Percentiles rank a stretch among this genome's conserved stretches.
phyloP scores from a whole-genome alignment of 2,888 invertebrate species.

The Erpobdella octoculata region DNA sequence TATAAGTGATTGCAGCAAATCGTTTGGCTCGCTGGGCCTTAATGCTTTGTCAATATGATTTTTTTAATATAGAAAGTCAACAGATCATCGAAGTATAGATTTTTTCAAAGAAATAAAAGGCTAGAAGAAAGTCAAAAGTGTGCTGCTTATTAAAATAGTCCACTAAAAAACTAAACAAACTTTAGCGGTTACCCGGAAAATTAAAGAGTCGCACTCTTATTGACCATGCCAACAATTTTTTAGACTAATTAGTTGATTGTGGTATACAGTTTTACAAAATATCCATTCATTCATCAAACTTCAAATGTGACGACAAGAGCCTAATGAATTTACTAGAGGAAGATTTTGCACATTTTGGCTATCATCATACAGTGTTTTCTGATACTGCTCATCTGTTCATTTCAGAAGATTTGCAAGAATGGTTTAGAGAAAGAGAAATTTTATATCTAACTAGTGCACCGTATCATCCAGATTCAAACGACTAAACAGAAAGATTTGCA shows the following conservation, averaged over 20 bases:
- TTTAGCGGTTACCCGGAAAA: background rate
- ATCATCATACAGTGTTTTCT: background rate
- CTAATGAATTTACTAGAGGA: too few species aligned
- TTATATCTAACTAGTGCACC: slow-evolving; percentile 3
- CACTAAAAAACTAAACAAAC: too few species aligned
- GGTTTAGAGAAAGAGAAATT: background rate
- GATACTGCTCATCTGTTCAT: background rate
- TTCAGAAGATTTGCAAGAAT: slow-evolving; percentile 16
- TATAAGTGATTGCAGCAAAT: too few species aligned
- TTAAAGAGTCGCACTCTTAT: too few species aligned
- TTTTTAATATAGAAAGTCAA: too few species aligned
- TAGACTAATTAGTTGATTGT: background rate
- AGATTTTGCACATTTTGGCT: slow-evolving; percentile 7
- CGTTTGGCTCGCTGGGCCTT: too few species aligned
- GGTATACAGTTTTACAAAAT: slow-evolving; percentile 16
- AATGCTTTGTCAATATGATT: too few species aligned
- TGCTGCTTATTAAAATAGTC: background rate
- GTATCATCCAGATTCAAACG: slow-evolving; percentile 19
- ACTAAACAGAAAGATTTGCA: slow-evolving; percentile 14
- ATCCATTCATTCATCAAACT: background rate
- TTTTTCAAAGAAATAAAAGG: background rate
- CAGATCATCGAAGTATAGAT: too few species aligned
- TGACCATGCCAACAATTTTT: too few species aligned
- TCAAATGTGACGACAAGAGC: background rate
- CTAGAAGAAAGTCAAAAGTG: too few species aligned